Base-by-base conservation (phyloP, 1,140 invertebrate genomes). In the Lepidurus packardi region DNA sequence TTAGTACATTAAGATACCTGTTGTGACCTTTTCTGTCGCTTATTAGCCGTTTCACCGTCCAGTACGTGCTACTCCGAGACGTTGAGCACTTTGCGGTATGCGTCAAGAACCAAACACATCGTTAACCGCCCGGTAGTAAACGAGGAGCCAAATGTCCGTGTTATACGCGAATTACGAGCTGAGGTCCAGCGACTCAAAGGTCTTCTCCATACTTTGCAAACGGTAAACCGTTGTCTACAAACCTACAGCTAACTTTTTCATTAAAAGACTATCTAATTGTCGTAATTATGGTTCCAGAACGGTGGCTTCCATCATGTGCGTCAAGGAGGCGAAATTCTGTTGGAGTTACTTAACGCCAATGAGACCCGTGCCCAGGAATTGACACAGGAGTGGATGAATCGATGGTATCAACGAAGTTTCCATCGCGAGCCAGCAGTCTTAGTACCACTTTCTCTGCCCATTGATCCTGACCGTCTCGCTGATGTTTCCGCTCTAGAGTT, bases 31-130 rank as follows among this genome's bases (percentile, higher is more conserved):
- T 77, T 81, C 16, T 47, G 76, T 75, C 79, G 80, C 73, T 81
- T 87, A 87, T 45, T 84, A 92, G 91, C 91, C 75, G 86, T 92
- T 79, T 92, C 90, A 34, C 90, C 91, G 25, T 90, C 90, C 21
- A 89, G 87, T 78, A 85, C 86, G 43, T 90, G 89, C 84, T 91
- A 91, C 85, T 89, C 88, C 80, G 90, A 92, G 83, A 91, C 90
- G n/a, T 86, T 91, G 24, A 90, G 90, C 78, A 92, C 90, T 10
- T 85, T 92, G 34, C 87, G 90, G 73, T 90, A 92, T 87, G 88
- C 91, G 81, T 87, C 91, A 81, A 85, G 91, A 80, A 88, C 90
- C 75, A 90, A 92, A 80, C 89, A 89, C 81, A 89, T 93, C 80
- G 87, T 91, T 81, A 91, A 90, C 82, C 86, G 86, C 81, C 90